Conservation (phyloP, 2,888 invertebrate species). For the Ennomos quercinarius region DNA sequence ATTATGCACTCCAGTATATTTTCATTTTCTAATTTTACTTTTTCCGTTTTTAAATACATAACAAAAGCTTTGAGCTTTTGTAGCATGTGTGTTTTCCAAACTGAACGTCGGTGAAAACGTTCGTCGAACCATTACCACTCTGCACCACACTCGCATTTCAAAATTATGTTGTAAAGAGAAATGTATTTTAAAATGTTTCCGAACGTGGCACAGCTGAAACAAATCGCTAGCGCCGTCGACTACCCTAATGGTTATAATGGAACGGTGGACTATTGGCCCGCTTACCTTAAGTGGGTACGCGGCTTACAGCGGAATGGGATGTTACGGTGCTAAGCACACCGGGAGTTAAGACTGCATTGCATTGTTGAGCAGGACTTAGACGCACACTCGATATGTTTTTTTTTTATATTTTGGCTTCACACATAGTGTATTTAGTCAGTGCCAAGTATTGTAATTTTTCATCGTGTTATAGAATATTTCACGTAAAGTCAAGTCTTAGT, state of each 20-base stretch:
- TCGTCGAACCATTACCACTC: conserved; percentile 35
- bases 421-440: too few relatives aligned
- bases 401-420: too few relatives aligned
- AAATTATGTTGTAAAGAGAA: conserved; percentile 70
- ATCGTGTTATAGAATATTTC: too few relatives aligned
- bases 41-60: too few relatives aligned
- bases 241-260: conserved; percentile 65
- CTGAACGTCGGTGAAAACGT: conserved; percentile 32
- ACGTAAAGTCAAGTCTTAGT: too few relatives aligned
- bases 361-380: not conserved
- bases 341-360: conserved; percentile 4
- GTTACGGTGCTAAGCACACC: conserved; percentile 11
- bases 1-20: too few relatives aligned
- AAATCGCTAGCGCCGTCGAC: conserved; percentile 62
- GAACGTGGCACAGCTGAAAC: conserved; percentile 69
- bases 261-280: conserved; percentile 55
- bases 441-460: too few relatives aligned
- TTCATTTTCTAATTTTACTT: too few relatives aligned
- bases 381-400: too few relatives aligned
- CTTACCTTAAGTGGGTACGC: conserved; percentile 64
- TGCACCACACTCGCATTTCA: conserved; percentile 56
- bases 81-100: too few relatives aligned
- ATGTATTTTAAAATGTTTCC: conserved; percentile 64
- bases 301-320: conserved; percentile 46
- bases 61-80: too few relatives aligned